A percentile compares a stretch with the other conserved stretches of the same genome.
These are phyloP conservation scores for Archaeoteleia sp. DNA, from an alignment of 2,888 invertebrate species.

Conservation along the genomic window DNA sequence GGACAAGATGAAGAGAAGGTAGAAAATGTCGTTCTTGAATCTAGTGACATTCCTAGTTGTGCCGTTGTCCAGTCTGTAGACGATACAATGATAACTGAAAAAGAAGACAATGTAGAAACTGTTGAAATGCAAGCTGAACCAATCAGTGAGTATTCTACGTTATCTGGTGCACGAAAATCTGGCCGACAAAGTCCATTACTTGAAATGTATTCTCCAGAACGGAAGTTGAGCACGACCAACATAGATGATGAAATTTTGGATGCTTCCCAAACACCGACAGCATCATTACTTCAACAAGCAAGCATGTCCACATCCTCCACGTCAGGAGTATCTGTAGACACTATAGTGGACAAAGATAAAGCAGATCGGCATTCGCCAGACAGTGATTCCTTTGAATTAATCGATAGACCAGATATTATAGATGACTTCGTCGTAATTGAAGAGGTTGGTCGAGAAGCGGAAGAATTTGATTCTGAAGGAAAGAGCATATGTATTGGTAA, in stretches of 20 bases:
- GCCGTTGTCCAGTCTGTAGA: slow-evolving; percentile 76
- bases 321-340: slow-evolving; percentile 70
- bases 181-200: slow-evolving; percentile 55
- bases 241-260: slow-evolving; percentile 79
- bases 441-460: slow-evolving; percentile 90
- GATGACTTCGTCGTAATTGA: slow-evolving; percentile 93
- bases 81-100: slow-evolving; percentile 76
- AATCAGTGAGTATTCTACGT: slow-evolving; percentile 35
- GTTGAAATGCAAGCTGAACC: slow-evolving; percentile 51
- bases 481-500: slow-evolving; percentile 84
- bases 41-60: slow-evolving; percentile 56
- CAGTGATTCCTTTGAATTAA: slow-evolving; percentile 90
- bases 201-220: slow-evolving; percentile 58
- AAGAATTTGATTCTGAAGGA: slow-evolving; percentile 88
- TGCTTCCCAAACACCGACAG: slow-evolving; percentile 47
- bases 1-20: slow-evolving; percentile 59
- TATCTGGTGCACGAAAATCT: slow-evolving; percentile 42
- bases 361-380: slow-evolving; percentile 80
- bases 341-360: slow-evolving; percentile 69
- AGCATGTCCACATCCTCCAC: slow-evolving; percentile 72
- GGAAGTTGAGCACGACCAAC: slow-evolving; percentile 69
- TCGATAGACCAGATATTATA: slow-evolving; percentile 90
- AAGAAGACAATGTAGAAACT: slow-evolving; percentile 70
- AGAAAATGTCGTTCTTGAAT: slow-evolving; percentile 76
- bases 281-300: slow-evolving; percentile 65